These are phyloP conservation scores for Acanthopagrus latus DNA, from an alignment of 2,797 vertebrate genomes.

Conservation along the genomic window DNA sequence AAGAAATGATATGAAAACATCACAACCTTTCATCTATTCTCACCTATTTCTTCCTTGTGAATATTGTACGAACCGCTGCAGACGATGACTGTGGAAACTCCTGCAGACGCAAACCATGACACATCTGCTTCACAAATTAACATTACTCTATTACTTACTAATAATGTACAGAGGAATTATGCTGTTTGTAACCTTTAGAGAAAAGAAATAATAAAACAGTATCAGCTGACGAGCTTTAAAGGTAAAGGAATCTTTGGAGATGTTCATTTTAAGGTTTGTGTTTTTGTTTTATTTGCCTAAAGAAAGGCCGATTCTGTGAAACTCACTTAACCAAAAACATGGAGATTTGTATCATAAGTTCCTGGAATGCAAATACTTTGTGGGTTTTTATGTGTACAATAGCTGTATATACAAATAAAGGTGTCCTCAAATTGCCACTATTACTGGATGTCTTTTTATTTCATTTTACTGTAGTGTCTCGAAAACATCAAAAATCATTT, in stretches of 20 bases:
- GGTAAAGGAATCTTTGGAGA: slow-evolving; percentile 67
- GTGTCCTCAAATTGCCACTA: slow-evolving; percentile 75
- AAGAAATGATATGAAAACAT: slow-evolving; percentile 46
- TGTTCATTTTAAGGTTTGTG: slow-evolving; percentile 78
- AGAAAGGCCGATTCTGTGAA: slow-evolving; percentile 79
- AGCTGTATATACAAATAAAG: slow-evolving; percentile 87
- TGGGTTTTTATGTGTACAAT: slow-evolving; percentile 84
- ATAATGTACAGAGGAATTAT: slow-evolving; percentile 83
- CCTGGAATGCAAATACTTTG: slow-evolving; percentile 82
- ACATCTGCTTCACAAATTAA: slow-evolving; percentile 65
- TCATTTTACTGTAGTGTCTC: neutral
- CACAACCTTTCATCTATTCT: slow-evolving; percentile 46
- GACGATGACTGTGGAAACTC: slow-evolving; percentile 73
- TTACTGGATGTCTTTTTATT: slow-evolving; percentile 45
- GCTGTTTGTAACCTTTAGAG: slow-evolving; percentile 76
- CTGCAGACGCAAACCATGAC: slow-evolving; percentile 57
- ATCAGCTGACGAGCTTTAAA: slow-evolving; percentile 69
- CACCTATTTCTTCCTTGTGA: slow-evolving; percentile 60
- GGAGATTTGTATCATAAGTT: slow-evolving; percentile 76
- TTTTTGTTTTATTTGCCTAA: slow-evolving; percentile 79
- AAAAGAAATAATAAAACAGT: slow-evolving; percentile 55
- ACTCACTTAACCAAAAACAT: slow-evolving; percentile 82
- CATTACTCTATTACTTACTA: slow-evolving; percentile 74
- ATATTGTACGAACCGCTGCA: slow-evolving; percentile 60
- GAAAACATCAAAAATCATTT: neutral